These are phyloP conservation scores for Percopsis transmontana DNA, from an alignment of 2,113 vertebrate species.

Conservation along the genomic window DNA sequence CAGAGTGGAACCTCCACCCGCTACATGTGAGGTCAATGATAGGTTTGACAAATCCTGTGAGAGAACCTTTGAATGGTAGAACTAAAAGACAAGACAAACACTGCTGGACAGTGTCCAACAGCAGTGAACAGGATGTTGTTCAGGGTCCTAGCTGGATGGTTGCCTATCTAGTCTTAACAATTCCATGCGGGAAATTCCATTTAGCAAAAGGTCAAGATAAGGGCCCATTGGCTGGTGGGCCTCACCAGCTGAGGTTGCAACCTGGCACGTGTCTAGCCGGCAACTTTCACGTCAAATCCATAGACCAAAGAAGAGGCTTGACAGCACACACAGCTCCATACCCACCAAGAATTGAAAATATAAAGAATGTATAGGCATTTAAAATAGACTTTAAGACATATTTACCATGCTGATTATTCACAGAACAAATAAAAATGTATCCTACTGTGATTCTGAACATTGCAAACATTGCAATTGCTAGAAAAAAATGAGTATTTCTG, in stretches of 20 bases:
- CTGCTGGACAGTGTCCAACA: slow-evolving; percentile 14
- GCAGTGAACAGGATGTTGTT: slow-evolving; percentile 42
- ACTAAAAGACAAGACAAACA: background rate
- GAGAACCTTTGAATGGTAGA: background rate
- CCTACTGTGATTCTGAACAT: background rate
- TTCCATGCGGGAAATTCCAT: slow-evolving; percentile 46
- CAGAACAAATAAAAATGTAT: slow-evolving; percentile 8
- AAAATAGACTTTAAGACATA: too few relatives aligned
- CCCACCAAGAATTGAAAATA: too few relatives aligned
- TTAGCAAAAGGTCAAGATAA: slow-evolving; percentile 30
- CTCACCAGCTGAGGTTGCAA: background rate
- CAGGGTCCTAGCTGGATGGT: slow-evolving; percentile 21
- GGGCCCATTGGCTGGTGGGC: slow-evolving; percentile 4
- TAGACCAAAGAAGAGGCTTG: background rate
- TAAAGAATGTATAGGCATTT: too few relatives aligned
- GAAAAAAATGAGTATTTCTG: slow-evolving; percentile 2
- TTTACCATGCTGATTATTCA: slow-evolving; percentile 3
- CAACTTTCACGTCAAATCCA: background rate
- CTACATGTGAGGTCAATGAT: slow-evolving; percentile 5
- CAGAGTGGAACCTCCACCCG: background rate
- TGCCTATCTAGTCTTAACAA: slow-evolving; percentile 18
- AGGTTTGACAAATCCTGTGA: background rate
- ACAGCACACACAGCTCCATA: too few relatives aligned
- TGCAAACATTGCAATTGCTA: slow-evolving; percentile 1
- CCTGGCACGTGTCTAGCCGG: background rate